Evolutionary conservation across 1,140 invertebrate genomes (phyloP), one percentile per base, ranked within the genome.

Genomic region (Cotesia typhae): DNA sequence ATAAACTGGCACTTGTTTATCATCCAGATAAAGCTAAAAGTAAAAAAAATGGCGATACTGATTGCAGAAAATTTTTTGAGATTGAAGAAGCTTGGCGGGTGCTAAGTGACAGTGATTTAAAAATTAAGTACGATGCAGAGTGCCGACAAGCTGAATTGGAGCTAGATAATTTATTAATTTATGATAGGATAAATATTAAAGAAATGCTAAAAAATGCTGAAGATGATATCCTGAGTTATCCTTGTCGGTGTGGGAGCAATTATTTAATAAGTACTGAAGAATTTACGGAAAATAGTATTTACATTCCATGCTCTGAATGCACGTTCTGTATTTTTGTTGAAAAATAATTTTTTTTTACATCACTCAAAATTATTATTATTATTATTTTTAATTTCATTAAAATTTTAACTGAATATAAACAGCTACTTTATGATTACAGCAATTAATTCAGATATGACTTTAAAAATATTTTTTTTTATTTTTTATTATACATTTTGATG

Each of bases 71-170:
- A 53, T 92, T 92, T 83, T 75, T 88, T 17, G 67, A 82, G 5
- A 87, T 93, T 20, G 88, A 90, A 74, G 85, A 89, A 81, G 92
- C 91, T 7, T 92, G 91, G 91, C 87, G 88, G 74, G 84, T 89
- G 36, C 81, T 93, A 51, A 85, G 88, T 67, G 84, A 92, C 77
- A 78, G 85, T 6, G 76, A 88, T 28, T 83, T 72, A 4, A 85
- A 89, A 52, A 89, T 87, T 81, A 83, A 89, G 61, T 92, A 92
- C 77, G 90, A 93, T 80, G 84, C 87, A 0, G 71, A 83, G 47
- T 82, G 89, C 51, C 82, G 81, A 57, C 88, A 90, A 75, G 79
- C 71, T 4, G 77, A 88, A 70, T 85, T 91, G 53, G 87, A 91
- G 71, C 80, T 84, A 55, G 81, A 89, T 52, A 82, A 84, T 64